phyloP scores from a whole-genome alignment of 1,140 invertebrate genomes.

The Pissodes strobi region DNA sequence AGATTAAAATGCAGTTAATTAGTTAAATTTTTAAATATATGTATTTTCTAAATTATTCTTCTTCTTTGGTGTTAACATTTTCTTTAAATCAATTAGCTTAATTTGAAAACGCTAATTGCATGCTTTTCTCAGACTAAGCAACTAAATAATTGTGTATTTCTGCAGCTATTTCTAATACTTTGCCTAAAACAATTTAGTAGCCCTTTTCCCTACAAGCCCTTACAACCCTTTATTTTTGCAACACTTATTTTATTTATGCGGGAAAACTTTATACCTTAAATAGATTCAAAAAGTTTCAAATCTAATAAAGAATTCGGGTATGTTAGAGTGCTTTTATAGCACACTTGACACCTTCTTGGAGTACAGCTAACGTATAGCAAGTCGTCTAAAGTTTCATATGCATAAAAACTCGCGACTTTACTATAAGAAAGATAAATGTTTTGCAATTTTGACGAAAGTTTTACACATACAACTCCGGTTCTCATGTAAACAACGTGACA shows the following conservation, averaged over 20 bases:
- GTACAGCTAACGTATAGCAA: conserved; percentile 19
- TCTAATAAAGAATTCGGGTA: conserved; percentile 31
- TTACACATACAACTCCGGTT: conserved; percentile 12
- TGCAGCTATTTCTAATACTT: too few relatives aligned
- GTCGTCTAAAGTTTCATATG: conserved; percentile 24
- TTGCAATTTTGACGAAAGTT: conserved; percentile 27
- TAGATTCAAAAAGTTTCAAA: conserved; percentile 33
- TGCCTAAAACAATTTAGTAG: too few relatives aligned
- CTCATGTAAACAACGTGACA: conserved; percentile 22
- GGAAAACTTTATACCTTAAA: conserved; percentile 21
- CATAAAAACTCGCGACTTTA: conserved; percentile 22
- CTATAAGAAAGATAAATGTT: conserved; percentile 31
- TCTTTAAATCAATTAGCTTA: too few relatives aligned
- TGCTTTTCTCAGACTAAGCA: too few relatives aligned
- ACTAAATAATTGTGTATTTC: too few relatives aligned
- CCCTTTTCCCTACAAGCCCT: too few relatives aligned
- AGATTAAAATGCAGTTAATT: too few relatives aligned
- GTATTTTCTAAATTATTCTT: too few relatives aligned
- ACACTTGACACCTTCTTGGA: conserved; percentile 28
- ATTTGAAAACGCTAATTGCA: too few relatives aligned
- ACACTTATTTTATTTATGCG: conserved; percentile 3
- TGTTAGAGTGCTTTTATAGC: conserved; percentile 30
- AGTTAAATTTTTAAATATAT: too few relatives aligned
- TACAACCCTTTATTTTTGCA: too few relatives aligned
- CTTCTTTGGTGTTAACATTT: too few relatives aligned